Percentiles rank a stretch among this genome's conserved stretches.
Evolutionary conservation across 92 coral and sea anemone genomes (phyloP).

Genomic region (Ricordea florida): DNA sequence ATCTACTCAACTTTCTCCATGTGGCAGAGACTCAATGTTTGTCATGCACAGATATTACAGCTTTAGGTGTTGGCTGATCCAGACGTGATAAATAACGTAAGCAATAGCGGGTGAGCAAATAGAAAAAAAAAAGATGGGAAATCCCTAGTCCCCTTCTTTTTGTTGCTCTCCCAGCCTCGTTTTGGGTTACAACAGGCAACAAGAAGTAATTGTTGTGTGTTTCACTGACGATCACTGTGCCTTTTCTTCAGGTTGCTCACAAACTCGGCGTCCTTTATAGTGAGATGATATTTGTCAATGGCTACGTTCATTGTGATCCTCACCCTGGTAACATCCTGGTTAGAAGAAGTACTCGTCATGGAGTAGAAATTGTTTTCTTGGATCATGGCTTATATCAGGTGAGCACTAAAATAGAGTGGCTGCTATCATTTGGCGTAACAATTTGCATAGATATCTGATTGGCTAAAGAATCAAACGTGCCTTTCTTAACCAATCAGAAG

Average conservation of each 20-base stretch:
- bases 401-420: not conserved
- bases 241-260: slow-evolving; percentile 71
- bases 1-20: no score
- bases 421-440: not conserved
- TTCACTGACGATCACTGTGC: not conserved
- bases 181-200: not conserved
- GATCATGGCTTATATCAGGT: slow-evolving; percentile 99
- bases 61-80: no score
- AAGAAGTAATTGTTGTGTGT: not conserved
- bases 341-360: slow-evolving; percentile 45
- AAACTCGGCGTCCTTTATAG: slow-evolving; percentile 93
- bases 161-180: no score
- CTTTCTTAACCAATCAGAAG: no score
- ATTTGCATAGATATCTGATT: not conserved
- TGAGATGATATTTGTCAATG: slow-evolving; percentile 98
- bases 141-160: no score
- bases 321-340: slow-evolving; percentile 97
- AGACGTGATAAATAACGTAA: no score
- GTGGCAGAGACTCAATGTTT: no score
- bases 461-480: no score
- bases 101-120: no score
- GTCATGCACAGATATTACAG: no score
- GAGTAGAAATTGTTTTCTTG: slow-evolving; percentile 90
- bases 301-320: slow-evolving; percentile 97
- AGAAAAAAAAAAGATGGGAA: no score